Evolutionary conservation across 2,113 vertebrate species (phyloP), one percentile per base, ranked within the genome.

Genomic region (Boleophthalmus pectinirostris): DNA sequence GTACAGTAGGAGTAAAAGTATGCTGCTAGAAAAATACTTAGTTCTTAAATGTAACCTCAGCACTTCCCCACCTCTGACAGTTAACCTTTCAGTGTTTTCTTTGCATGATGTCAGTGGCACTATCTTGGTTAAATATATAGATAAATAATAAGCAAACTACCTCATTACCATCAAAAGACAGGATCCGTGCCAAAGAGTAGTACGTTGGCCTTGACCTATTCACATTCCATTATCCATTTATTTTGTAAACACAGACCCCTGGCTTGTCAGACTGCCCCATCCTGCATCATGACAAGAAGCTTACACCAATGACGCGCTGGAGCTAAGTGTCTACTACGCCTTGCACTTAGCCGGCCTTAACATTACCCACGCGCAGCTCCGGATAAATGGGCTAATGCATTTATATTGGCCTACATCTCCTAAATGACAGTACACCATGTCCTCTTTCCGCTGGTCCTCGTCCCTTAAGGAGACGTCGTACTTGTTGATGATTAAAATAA

Each of bases 401-500:
- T 82, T 66, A 76, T 75, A 76, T 68, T 68, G 68, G 70, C 78
- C 72, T 70, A 78, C 65, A 75, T 78, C 58, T 74, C 63, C 33
- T 51, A 58, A 77, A 78, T 68, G 64, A 38, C 51, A 70, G 74
- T 38, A 79, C 74, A 75, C 14, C 2, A 3, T 80, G 78, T 77
- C 76, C 74, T 86, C 72, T 49, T 80, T 80, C 61, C 56, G 70
- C 68, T 66, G 56, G 33, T 53, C 67, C 84, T 21, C 74, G 73
- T 77, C 63, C 73, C 67, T 69, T 33, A 65, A 60, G 23, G 73
- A 66, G 74, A 70, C 33, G 64, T 23, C 38, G 71, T 49, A 45
- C 68, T 70, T 72, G 70, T 73, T 78, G 54, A 63, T 71, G 76
- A 79, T 85, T 86, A 85, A 79, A 73, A 71, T 63, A 1, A 72